Evolutionary conservation across 2,888 invertebrate genomes (phyloP).

Genomic region (Zygogramma bicolorata): DNA sequence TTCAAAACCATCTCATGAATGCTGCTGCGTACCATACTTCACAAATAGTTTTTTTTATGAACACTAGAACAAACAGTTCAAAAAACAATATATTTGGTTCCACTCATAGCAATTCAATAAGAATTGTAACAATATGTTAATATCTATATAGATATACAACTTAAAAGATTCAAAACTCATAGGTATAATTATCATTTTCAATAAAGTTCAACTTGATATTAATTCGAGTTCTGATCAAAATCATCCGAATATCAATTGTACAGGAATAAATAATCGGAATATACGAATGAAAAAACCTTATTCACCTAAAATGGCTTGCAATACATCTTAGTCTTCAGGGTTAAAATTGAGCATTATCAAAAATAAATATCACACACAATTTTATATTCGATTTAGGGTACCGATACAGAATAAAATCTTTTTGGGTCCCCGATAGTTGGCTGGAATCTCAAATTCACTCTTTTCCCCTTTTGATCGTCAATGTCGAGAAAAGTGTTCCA

Average conservation of each 20-base stretch:
- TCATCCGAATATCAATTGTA: background rate
- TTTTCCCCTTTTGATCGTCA: slow-evolving; percentile 77
- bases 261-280: background rate
- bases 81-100: too few relatives aligned
- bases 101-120: too few relatives aligned
- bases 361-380: background rate
- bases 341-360: slow-evolving; percentile 15
- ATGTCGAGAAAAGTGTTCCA: slow-evolving; percentile 90
- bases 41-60: too few relatives aligned
- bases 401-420: slow-evolving; percentile 80
- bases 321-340: background rate
- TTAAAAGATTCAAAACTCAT: too few relatives aligned
- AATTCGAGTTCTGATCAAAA: background rate
- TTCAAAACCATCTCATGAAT: too few relatives aligned
- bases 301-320: background rate
- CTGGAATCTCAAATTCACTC: slow-evolving; percentile 83
- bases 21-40: too few relatives aligned
- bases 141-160: too few relatives aligned
- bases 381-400: slow-evolving; percentile 72
- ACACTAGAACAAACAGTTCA: too few relatives aligned
- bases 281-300: background rate
- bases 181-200: too few relatives aligned
- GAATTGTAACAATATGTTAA: too few relatives aligned
- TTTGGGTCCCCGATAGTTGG: slow-evolving; percentile 86
- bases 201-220: too few relatives aligned